Conservation (phyloP, 2,113 vertebrate species). For the Planiliza haematocheilus region DNA sequence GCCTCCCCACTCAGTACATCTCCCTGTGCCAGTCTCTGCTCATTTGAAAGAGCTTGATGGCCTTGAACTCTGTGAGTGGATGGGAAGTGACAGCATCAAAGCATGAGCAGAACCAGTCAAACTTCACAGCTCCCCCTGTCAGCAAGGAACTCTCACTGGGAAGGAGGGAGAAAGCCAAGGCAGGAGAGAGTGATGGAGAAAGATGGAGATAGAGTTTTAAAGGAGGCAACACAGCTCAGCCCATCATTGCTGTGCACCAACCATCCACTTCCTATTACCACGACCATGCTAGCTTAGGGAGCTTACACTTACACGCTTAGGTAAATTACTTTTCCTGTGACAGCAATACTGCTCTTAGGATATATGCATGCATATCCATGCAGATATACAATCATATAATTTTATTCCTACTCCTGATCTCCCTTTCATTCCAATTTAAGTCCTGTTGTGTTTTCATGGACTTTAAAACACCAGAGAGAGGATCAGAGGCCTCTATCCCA, state of each 20-base stretch:
- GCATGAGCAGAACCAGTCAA: conserved; percentile 80
- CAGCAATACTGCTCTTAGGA: conserved; percentile 43
- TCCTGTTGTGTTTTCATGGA: conserved; percentile 68
- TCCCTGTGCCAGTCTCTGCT: conserved; percentile 65
- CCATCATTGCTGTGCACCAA: conserved; percentile 14
- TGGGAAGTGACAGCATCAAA: conserved; percentile 84
- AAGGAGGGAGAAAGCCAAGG: conserved; percentile 34
- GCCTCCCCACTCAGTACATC: conserved; percentile 57
- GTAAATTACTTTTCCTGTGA: conserved; percentile 53
- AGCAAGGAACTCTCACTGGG: conserved; percentile 73
- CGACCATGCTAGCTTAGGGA: conserved; percentile 32
- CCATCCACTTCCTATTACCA: conserved; percentile 36
- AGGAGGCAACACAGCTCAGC: conserved; percentile 22
- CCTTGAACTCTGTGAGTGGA: conserved; percentile 81
- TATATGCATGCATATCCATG: conserved; percentile 46
- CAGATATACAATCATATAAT: conserved; percentile 42
- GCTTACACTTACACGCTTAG: conserved; percentile 48
- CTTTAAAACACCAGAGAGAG: conserved; percentile 72
- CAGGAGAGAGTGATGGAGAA: conserved; percentile 29
- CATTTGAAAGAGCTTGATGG: conserved; percentile 82
- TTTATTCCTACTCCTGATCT: conserved; percentile 26
- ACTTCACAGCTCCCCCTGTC: conserved; percentile 80
- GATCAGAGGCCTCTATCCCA: conserved; percentile 82
- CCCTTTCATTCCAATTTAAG: conserved; percentile 40
- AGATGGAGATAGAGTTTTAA: conserved; percentile 50